Percentiles rank a stretch among this genome's conserved stretches.
Conservation (phyloP, 2,888 invertebrate species). For the Andrena bicolor region DNA sequence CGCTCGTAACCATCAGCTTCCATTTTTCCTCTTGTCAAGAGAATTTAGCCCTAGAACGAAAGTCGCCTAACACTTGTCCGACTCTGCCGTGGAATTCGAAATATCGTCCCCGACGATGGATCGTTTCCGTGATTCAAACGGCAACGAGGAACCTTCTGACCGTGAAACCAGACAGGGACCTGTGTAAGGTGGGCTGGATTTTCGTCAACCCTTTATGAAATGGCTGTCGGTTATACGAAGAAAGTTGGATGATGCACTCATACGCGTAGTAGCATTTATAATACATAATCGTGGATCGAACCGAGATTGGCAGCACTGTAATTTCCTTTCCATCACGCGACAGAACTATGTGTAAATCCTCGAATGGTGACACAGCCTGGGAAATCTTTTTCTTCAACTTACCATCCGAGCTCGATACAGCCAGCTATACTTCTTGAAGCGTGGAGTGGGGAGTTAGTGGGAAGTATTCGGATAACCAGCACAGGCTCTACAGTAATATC, state of each 20-base stretch:
- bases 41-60: slow-evolving; percentile 63
- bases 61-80: slow-evolving; percentile 42
- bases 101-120: not conserved
- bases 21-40: slow-evolving; percentile 59
- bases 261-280: too few species aligned
- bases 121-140: not conserved
- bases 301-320: too few species aligned
- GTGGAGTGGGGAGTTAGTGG: slow-evolving; percentile 23
- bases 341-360: slow-evolving; percentile 2
- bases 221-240: too few species aligned
- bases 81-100: slow-evolving; percentile 12
- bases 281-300: too few species aligned
- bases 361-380: not conserved
- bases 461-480: slow-evolving; percentile 55
- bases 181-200: not conserved
- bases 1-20: slow-evolving; percentile 58
- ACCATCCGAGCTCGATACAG: slow-evolving; percentile 31
- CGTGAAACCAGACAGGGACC: not conserved
- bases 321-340: too few species aligned
- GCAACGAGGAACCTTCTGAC: not conserved
- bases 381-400: slow-evolving; percentile 43
- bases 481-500: slow-evolving; percentile 63
- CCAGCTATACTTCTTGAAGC: slow-evolving; percentile 30
- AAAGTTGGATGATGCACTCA: too few species aligned
- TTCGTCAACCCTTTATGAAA: too few species aligned